Evolutionary conservation across 1,140 invertebrate species (phyloP).

Genomic region (Capitella teleta): DNA sequence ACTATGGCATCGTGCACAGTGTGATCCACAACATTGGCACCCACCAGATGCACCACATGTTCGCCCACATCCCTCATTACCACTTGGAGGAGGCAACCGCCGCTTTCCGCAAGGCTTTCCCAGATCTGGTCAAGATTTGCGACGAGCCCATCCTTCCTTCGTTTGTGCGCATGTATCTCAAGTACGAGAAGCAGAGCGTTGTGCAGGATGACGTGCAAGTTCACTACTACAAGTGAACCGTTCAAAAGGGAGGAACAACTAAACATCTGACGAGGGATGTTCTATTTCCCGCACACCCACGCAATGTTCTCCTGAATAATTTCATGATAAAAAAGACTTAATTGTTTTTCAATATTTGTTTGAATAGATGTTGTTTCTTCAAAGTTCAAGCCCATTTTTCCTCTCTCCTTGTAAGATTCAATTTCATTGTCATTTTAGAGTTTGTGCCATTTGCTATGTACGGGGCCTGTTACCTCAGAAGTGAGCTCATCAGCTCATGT

Average conservation of each 20-base stretch:
- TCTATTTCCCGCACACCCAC: no score
- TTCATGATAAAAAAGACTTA: no score
- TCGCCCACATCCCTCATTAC: constrained; percentile 42
- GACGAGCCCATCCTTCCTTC: constrained; percentile 21
- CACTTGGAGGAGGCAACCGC: constrained; percentile 39
- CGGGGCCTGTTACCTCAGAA: no score
- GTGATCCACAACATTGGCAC: constrained; percentile 41
- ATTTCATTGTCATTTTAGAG: no score
- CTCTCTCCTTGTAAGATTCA: no score
- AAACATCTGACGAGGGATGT: no score
- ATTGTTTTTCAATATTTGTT: no score
- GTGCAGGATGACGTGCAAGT: constrained; percentile 18
- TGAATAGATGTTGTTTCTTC: no score
- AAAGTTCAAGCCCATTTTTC: no score
- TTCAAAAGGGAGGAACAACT: neutral
- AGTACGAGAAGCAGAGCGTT: constrained; percentile 19
- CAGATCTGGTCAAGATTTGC: constrained; percentile 19
- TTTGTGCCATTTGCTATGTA: no score
- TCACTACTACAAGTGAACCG: constrained; percentile 22
- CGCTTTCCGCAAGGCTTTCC: constrained; percentile 24
- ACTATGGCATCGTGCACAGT: constrained; percentile 40
- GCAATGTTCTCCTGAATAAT: no score
- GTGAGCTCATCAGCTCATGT: no score
- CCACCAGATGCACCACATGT: constrained; percentile 44
- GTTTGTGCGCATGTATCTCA: constrained; percentile 25